Conservation (phyloP, 2,113 vertebrate species). For the Osmerus mordax region DNA sequence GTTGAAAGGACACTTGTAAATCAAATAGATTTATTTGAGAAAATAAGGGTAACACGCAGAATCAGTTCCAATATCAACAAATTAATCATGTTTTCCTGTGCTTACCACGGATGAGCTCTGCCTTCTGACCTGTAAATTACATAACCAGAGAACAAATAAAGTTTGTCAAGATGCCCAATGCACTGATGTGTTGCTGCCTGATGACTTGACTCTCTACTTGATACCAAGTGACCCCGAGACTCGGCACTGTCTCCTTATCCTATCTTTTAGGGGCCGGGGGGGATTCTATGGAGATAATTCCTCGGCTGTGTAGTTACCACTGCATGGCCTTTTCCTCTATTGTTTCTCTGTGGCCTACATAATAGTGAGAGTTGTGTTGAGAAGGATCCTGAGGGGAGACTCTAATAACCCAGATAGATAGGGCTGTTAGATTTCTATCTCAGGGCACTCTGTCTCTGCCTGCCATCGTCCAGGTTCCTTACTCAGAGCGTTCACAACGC, state of each 20-base stretch:
- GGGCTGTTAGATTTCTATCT: slow-evolving; percentile 78
- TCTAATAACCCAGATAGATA: slow-evolving; percentile 83
- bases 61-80: too few relatives aligned
- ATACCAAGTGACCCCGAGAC: slow-evolving; percentile 26
- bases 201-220: slow-evolving; percentile 20
- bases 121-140: slow-evolving; percentile 13
- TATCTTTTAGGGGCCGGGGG: slow-evolving; percentile 22
- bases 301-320: slow-evolving; percentile 37
- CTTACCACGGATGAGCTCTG: not conserved
- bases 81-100: not conserved
- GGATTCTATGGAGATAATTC: slow-evolving; percentile 55
- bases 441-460: slow-evolving; percentile 75
- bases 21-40: not conserved
- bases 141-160: slow-evolving; percentile 23
- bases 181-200: slow-evolving; percentile 39
- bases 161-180: slow-evolving; percentile 17
- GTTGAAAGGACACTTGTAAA: not conserved
- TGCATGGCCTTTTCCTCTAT: slow-evolving; percentile 42
- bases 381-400: slow-evolving; percentile 71
- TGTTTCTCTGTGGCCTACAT: slow-evolving; percentile 78
- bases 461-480: slow-evolving; percentile 72
- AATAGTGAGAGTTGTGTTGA: slow-evolving; percentile 69
- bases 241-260: slow-evolving; percentile 53
- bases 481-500: slow-evolving; percentile 70
- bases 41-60: too few relatives aligned